Conservation (phyloP, 2,113 vertebrate species). For the Balaeniceps rex region DNA sequence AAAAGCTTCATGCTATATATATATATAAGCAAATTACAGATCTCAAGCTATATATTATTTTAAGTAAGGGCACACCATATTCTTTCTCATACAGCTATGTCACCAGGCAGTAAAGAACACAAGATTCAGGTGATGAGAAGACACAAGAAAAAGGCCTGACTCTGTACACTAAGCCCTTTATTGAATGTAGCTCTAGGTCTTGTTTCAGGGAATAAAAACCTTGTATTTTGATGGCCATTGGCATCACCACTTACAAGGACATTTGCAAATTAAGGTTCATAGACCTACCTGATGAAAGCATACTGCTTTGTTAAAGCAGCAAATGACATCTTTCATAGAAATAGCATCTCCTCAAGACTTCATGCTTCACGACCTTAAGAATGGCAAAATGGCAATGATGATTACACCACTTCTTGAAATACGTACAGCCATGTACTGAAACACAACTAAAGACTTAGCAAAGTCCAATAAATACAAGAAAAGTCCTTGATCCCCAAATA, state of each 20-base stretch:
- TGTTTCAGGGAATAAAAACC: background rate
- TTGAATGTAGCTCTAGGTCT: background rate
- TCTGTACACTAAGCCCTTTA: background rate
- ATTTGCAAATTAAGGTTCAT: background rate
- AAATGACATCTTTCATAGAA: background rate
- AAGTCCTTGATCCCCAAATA: background rate
- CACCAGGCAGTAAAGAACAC: background rate
- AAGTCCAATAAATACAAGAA: background rate
- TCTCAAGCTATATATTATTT: background rate
- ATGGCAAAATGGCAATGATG: background rate
- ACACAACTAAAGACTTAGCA: background rate
- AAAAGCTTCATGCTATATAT: background rate
- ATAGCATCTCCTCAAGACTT: background rate
- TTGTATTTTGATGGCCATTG: background rate
- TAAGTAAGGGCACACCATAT: background rate
- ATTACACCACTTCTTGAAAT: background rate
- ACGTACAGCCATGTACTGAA: background rate
- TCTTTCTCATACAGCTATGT: background rate
- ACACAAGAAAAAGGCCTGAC: background rate
- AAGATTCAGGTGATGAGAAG: background rate
- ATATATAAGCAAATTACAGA: background rate
- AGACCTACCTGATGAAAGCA: background rate
- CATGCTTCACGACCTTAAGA: background rate
- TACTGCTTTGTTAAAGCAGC: background rate
- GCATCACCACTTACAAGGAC: background rate